phyloP scores from a whole-genome alignment of 2,113 vertebrate species.

The Pseudorectes ferrugineus region DNA sequence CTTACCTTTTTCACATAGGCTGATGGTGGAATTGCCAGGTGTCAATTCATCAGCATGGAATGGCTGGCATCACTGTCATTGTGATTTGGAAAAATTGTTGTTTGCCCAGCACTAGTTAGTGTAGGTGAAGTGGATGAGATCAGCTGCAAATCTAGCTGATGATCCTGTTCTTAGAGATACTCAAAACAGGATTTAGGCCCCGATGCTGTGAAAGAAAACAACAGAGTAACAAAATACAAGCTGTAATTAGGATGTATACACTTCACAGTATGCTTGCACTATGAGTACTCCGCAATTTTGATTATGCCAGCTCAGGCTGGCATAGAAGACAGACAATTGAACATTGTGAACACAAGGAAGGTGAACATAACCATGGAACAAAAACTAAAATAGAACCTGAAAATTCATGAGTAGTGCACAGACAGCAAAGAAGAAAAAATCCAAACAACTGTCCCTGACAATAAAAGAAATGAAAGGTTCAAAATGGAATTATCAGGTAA shows the following conservation, averaged over 20 bases:
- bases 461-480: neutral
- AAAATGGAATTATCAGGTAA: neutral
- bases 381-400: neutral
- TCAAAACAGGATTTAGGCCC: neutral
- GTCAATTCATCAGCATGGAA: neutral
- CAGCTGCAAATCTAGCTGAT: neutral
- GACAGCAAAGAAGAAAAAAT: neutral
- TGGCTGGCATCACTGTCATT: neutral
- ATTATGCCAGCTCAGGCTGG: neutral
- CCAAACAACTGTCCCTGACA: neutral
- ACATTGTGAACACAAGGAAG: neutral
- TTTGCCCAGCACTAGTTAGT: neutral
- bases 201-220: neutral
- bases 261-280: neutral
- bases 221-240: neutral
- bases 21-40: neutral
- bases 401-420: neutral
- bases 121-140: neutral
- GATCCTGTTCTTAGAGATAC: neutral
- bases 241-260: neutral
- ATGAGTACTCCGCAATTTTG: neutral
- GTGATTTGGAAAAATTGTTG: neutral
- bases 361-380: neutral
- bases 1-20: neutral
- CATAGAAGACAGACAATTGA: neutral